phyloP scores from a whole-genome alignment of 2,797 vertebrate genomes.

The Enteromius mattozi region DNA sequence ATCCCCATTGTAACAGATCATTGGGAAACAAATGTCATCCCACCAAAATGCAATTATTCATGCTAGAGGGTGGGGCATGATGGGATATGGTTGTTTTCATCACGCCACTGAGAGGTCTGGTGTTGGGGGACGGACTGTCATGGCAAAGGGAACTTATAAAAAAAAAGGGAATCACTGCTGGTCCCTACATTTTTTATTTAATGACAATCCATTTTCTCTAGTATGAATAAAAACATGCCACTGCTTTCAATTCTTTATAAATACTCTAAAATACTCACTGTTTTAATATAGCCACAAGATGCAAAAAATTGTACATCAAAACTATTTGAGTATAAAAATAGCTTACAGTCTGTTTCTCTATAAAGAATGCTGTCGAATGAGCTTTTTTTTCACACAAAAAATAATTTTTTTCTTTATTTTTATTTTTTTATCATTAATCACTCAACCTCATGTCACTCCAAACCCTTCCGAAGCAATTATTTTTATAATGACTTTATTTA shows the following conservation, averaged over 20 bases:
- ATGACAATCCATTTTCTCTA: neutral
- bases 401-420: too few species aligned
- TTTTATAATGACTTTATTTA: neutral
- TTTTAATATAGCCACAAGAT: neutral
- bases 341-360: neutral
- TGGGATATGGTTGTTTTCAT: constrained; percentile 65
- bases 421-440: neutral
- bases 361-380: neutral
- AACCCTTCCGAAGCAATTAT: neutral
- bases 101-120: neutral
- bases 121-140: neutral
- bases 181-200: neutral
- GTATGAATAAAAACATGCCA: neutral
- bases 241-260: neutral
- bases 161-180: neutral
- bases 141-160: neutral
- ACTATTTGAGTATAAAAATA: neutral
- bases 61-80: constrained; percentile 78
- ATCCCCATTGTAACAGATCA: constrained; percentile 80
- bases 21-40: constrained; percentile 73
- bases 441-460: neutral
- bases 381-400: too few species aligned
- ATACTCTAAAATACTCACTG: neutral
- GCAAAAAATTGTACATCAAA: neutral
- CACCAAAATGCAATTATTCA: constrained; percentile 77